These are phyloP conservation scores for Piliocolobus tephrosceles DNA, from an alignment of 2,113 vertebrate genomes.

Conservation along the genomic window DNA sequence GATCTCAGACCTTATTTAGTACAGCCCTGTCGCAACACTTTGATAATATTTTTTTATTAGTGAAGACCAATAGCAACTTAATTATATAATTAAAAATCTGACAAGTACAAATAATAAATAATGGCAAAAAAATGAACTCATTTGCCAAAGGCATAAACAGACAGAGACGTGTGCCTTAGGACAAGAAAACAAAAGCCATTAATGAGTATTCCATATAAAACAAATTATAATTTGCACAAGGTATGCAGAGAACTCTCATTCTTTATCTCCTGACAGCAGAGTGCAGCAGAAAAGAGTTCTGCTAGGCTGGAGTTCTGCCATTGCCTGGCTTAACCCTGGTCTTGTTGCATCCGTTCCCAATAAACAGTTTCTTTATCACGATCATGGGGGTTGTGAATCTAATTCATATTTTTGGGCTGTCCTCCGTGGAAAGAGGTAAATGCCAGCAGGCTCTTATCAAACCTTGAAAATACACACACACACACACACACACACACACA, in stretches of 20 bases:
- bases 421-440: not conserved
- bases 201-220: constrained; percentile 46
- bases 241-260: constrained; percentile 24
- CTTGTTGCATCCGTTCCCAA: not conserved
- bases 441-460: not conserved
- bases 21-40: not conserved
- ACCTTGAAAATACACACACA: not conserved
- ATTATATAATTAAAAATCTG: constrained; percentile 75
- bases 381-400: not conserved
- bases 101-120: constrained; percentile 71
- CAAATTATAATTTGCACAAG: constrained; percentile 64
- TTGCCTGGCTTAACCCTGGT: not conserved
- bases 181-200: constrained; percentile 68
- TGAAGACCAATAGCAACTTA: constrained; percentile 63
- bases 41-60: constrained; percentile 34
- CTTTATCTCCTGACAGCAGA: constrained; percentile 53
- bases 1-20: constrained; percentile 19
- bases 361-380: not conserved
- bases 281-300: not conserved
- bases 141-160: constrained; percentile 62
- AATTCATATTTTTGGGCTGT: not conserved
- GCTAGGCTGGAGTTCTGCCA: not conserved
- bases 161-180: constrained; percentile 56
- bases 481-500: fast-evolving
- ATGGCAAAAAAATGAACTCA: constrained; percentile 61